These are phyloP conservation scores for Lycodopsis pacificus DNA, from an alignment of 2,797 vertebrate species.

Conservation along the genomic window DNA sequence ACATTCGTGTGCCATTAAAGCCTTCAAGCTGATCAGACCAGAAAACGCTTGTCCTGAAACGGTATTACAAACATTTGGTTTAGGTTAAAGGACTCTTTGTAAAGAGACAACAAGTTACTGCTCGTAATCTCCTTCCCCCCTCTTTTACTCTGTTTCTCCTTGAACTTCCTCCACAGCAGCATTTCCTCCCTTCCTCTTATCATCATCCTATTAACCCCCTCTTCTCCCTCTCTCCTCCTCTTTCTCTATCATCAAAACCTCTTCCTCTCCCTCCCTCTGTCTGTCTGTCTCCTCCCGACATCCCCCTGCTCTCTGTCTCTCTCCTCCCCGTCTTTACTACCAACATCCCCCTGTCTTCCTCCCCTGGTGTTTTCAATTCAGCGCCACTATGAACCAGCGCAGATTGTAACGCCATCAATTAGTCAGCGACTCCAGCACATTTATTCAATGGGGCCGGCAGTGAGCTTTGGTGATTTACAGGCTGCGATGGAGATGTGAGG, in stretches of 20 bases:
- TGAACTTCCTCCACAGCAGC: constrained; percentile 25
- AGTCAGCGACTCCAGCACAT: constrained; percentile 78
- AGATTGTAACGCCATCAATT: constrained; percentile 87
- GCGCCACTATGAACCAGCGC: constrained; percentile 78
- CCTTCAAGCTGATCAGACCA: background rate
- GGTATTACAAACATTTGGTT: background rate
- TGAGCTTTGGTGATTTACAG: constrained; percentile 81
- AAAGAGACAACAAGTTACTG: background rate
- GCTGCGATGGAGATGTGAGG: constrained; percentile 78
- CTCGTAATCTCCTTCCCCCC: constrained; percentile 1
- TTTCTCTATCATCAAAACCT: constrained; percentile 39
- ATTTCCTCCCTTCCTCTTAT: constrained; percentile 26
- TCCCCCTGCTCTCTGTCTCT: constrained; percentile 33
- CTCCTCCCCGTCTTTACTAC: constrained; percentile 54
- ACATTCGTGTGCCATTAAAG: background rate
- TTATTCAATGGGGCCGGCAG: constrained; percentile 70
- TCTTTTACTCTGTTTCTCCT: constrained; percentile 14
- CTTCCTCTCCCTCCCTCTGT: constrained; percentile 44
- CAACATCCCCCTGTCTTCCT: constrained; percentile 62
- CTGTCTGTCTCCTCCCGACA: constrained; percentile 18
- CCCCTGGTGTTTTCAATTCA: constrained; percentile 85
- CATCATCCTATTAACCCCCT: constrained; percentile 15
- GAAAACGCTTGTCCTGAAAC: background rate
- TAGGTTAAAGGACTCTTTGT: background rate
- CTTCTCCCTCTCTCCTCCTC: constrained; percentile 6